Evolutionary conservation across 2,797 vertebrate genomes (phyloP).

Genomic region (Echiichthys vipera): DNA sequence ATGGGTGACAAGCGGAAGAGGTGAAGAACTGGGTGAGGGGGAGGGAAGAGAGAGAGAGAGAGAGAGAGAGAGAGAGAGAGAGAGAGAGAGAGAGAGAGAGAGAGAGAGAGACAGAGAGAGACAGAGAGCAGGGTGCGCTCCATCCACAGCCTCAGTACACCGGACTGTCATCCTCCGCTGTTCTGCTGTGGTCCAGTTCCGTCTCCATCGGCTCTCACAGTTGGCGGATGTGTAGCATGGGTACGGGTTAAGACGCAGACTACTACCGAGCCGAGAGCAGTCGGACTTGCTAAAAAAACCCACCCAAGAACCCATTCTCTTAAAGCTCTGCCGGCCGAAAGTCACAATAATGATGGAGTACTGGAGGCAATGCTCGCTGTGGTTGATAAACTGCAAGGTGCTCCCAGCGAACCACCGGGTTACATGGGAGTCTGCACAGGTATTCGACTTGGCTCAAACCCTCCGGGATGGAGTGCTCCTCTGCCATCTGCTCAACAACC

Average conservation of each 20-base stretch:
- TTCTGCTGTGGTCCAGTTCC: constrained; percentile 22
- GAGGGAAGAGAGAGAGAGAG: constrained; percentile 60
- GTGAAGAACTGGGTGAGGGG: constrained; percentile 63
- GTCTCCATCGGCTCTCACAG: constrained; percentile 8
- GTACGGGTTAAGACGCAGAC: constrained; percentile 31
- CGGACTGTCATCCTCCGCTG: constrained; percentile 62
- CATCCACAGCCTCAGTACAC: constrained; percentile 60
- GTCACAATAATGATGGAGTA: constrained; percentile 89
- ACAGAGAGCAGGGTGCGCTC: constrained; percentile 45
- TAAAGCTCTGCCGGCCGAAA: constrained; percentile 13
- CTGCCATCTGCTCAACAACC: constrained; percentile 97
- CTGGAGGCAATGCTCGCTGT: constrained; percentile 95
- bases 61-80: constrained; percentile 13
- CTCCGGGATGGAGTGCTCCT: constrained; percentile 96
- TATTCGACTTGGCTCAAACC: constrained; percentile 96
- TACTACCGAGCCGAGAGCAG: constrained; percentile 13
- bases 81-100: constrained; percentile 49
- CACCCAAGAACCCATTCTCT: neutral
- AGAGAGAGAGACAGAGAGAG: constrained; percentile 49
- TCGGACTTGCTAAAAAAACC: neutral
- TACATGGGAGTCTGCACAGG: constrained; percentile 95
- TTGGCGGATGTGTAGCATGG: constrained; percentile 52
- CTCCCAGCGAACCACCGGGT: constrained; percentile 94
- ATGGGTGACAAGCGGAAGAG: constrained; percentile 73
- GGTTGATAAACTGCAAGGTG: constrained; percentile 96